These are phyloP conservation scores for Chrysodeixis includens DNA, from an alignment of 2,888 invertebrate species.

Conservation along the genomic window DNA sequence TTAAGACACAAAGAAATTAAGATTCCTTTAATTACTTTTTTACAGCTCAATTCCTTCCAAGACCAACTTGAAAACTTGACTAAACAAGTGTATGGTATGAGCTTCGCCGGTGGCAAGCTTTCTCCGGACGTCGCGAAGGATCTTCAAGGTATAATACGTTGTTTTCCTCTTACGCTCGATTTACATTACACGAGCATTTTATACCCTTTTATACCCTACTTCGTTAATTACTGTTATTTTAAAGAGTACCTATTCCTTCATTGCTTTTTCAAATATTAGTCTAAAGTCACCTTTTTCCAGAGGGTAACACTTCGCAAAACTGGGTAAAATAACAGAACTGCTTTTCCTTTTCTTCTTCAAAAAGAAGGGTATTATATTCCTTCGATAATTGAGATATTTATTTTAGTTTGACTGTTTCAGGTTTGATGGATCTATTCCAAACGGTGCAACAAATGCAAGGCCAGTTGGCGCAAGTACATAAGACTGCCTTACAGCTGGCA, in stretches of 20 bases:
- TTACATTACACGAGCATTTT: too few relatives aligned
- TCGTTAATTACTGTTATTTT: too few relatives aligned
- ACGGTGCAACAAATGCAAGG: conserved; percentile 82
- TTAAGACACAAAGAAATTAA: not conserved
- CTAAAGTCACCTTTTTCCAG: too few relatives aligned
- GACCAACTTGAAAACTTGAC: conserved; percentile 84
- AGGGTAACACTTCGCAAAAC: too few relatives aligned
- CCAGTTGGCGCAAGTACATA: conserved; percentile 78
- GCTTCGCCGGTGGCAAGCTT: conserved; percentile 48
- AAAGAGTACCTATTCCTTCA: too few relatives aligned
- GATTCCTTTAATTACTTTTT: conserved; percentile 29
- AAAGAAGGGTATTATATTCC: too few relatives aligned
- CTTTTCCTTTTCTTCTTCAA: too few relatives aligned
- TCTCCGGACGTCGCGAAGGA: conserved; percentile 79
- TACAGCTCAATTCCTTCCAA: conserved; percentile 84
- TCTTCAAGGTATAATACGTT: conserved; percentile 71
- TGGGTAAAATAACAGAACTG: too few relatives aligned
- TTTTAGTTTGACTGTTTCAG: conserved; percentile 63
- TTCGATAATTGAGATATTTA: too few relatives aligned
- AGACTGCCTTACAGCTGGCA: conserved; percentile 82
- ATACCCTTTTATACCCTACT: too few relatives aligned
- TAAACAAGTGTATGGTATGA: conserved; percentile 67
- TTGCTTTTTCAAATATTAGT: too few relatives aligned
- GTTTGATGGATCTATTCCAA: conserved; percentile 78
- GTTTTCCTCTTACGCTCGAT: too few relatives aligned